Evolutionary conservation across 2,113 vertebrate genomes (phyloP), one percentile per base, ranked within the genome.

Genomic region (Dipodomys stephensi): DNA sequence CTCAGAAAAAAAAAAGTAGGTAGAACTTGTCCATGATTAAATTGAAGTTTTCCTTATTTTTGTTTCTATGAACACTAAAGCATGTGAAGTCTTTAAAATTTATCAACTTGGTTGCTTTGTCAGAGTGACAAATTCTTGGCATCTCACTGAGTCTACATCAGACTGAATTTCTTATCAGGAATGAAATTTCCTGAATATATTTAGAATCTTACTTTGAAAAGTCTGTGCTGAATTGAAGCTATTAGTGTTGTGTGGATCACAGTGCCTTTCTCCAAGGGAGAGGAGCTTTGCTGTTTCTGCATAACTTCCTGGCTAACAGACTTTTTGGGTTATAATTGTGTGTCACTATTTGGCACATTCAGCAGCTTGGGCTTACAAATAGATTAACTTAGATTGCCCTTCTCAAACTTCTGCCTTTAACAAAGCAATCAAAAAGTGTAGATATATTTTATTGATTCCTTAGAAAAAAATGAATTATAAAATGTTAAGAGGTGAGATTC

Each of bases 151-250:
- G 22, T 96, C 85, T 76, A 18, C 76, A 94, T 88, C 71, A 46
- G 71, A 64, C 44, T 92, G 77, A 88, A 81, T 92, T 95, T 94
- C 16, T 0, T 87, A 73, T 69, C 20, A 23, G 68, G 92, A 91
- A 91, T 84, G 81, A 96, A 64, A 81, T 88, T 94, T 64, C 87
- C 91, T 87, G 79, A 90, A 49, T 96, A 60, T 95, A 74, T 93
- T 92, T 87, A 82, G 86, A 94, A 57, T 90, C 81, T 92, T 78
- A 20, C 92, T 95, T 92, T 78, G 92, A 94, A 83, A 80, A 80
- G 30, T 79, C 49, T 72, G 77, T 49, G 73, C 80, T 84, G 84
- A 80, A 73, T 27, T 71, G 80, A 93, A 88, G 83, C 81, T 84
- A 4, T 88, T 95, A 83, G 76, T 90, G 94, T 64, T 81, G 1